Base-by-base conservation (phyloP, 2,113 vertebrate species). In the Limnothrissa miodon region DNA sequence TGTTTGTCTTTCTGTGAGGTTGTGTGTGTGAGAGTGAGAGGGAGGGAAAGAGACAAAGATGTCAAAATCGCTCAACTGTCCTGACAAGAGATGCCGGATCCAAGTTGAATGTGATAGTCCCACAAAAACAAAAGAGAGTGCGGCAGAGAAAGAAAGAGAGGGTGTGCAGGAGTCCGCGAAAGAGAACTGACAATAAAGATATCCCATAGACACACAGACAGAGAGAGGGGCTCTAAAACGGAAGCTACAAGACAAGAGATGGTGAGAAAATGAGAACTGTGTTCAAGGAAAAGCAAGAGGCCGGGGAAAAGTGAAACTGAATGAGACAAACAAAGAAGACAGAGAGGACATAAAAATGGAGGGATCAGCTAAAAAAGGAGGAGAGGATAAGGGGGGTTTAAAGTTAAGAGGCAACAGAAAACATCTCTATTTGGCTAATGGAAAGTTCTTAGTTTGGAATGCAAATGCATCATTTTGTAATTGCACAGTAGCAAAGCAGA, bases 41-140 rank as follows among this genome's bases (percentile, higher is more conserved):
- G 33, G 78, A 51, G 62, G 29, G 48, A 23, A 13, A 56, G 81
- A 85, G 80, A 89, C 48, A 92, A 89, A 93, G 90, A 92, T 80
- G 90, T 94, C 92, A 92, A 90, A 86, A 87, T 70, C n/a, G 78
- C 23, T 80, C 85, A 80, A 90, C 92, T 88, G 66, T 82, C 79
- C 83, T 83, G 84, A 91, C 90, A 91, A 88, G 85, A 87, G 13
- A 74, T 10, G 85, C 83, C 86, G 83, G 81, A 56, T 17, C 79
- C 0, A 81, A 88, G 87, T 48, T 74, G 53, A 83, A 88, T 66
- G 81, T 80, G 80, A 86, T 62, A 62, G 59, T 62, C 25, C 6
- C n/a, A 29, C 23, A 29, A 62, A 62, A 62, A 62, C 59, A 62
- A 62, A 62, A n/a, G 59, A 62, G 59, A 62, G 59, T 62, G 79